These are phyloP conservation scores for Sebastes glaucus DNA, from an alignment of 2,797 vertebrate species.

Conservation along the genomic window DNA sequence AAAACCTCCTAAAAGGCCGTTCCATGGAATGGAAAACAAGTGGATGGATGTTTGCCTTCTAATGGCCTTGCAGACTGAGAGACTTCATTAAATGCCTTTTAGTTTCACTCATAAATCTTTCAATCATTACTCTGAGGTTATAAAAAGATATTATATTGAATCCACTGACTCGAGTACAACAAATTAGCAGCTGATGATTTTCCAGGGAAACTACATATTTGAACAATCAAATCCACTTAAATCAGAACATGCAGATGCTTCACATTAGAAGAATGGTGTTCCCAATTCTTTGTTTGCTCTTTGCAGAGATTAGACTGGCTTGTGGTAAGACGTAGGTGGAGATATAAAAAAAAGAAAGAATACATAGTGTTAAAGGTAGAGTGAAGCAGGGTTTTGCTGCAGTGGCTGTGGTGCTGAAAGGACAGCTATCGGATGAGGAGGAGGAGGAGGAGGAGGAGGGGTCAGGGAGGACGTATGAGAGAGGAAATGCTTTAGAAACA, in stretches of 20 bases:
- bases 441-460: not conserved
- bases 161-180: not conserved
- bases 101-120: conserved; percentile 29
- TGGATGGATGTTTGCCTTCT: conserved; percentile 30
- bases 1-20: conserved; percentile 11
- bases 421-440: conserved; percentile 41
- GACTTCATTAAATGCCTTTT: conserved; percentile 36
- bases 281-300: not conserved
- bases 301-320: not conserved
- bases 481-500: conserved; percentile 23
- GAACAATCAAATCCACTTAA: not conserved
- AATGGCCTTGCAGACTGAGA: conserved; percentile 39
- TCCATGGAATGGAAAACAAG: conserved; percentile 44
- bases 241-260: not conserved
- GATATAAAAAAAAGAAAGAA: not conserved
- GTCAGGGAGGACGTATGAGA: conserved; percentile 1
- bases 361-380: conserved; percentile 3
- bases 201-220: not conserved
- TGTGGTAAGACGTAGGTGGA: not conserved
- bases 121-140: not conserved
- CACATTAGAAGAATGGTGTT: not conserved
- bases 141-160: conserved; percentile 3
- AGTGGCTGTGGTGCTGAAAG: conserved; percentile 66
- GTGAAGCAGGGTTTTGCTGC: conserved; percentile 55
- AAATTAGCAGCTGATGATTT: not conserved